A percentile compares a stretch with the other conserved stretches of the same genome.
These are phyloP conservation scores for Calyptommatus sinebrachiatus DNA, from an alignment of 2,113 vertebrate genomes.

Conservation along the genomic window DNA sequence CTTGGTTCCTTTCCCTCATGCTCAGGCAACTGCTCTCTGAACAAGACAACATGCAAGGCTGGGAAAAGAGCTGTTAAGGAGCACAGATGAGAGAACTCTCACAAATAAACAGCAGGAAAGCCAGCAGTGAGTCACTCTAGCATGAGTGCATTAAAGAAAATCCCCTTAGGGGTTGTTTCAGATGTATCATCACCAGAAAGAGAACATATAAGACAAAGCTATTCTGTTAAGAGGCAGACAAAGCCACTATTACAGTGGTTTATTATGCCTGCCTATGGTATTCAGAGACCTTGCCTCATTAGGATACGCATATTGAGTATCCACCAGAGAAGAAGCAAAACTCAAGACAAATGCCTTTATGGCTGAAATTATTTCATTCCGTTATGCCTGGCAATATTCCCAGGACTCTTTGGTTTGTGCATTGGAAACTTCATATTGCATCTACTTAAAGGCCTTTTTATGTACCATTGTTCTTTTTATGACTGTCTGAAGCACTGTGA, in stretches of 20 bases:
- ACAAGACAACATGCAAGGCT: neutral
- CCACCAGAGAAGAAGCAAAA: constrained; percentile 15
- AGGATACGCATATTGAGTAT: constrained; percentile 13
- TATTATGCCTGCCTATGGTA: constrained; percentile 30
- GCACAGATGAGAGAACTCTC: neutral
- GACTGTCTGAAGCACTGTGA: constrained; percentile 48
- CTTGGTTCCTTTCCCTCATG: neutral
- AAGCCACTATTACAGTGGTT: constrained; percentile 19
- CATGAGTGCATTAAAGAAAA: neutral
- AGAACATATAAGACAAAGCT: constrained; percentile 2
- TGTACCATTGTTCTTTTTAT: constrained; percentile 33
- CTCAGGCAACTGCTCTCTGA: neutral
- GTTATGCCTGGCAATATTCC: constrained; percentile 16
- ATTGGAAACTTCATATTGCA: constrained; percentile 19
- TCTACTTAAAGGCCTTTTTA: neutral
- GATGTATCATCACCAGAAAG: constrained; percentile 21
- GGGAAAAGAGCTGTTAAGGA: neutral
- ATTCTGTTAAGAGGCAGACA: neutral
- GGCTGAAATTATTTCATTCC: constrained; percentile 21
- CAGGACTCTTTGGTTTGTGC: constrained; percentile 11
- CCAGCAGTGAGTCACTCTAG: neutral
- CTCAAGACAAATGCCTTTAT: constrained; percentile 18
- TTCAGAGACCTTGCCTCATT: constrained; percentile 1
- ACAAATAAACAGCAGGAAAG: constrained; percentile 1
- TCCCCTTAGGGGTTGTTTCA: neutral